These are phyloP conservation scores for Helicoverpa zea DNA, from an alignment of 1,140 invertebrate genomes.

Conservation along the genomic window DNA sequence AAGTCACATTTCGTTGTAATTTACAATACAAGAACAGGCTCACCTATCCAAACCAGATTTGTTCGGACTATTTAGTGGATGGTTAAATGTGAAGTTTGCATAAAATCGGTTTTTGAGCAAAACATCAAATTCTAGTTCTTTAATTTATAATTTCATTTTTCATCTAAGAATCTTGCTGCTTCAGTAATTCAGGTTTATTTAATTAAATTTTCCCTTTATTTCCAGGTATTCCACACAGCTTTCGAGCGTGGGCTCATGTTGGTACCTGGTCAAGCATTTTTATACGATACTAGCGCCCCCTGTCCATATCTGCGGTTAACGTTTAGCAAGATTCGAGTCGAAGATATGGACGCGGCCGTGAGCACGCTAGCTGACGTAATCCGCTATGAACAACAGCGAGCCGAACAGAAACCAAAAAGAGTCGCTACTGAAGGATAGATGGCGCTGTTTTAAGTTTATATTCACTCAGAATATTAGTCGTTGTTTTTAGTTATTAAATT, in stretches of 20 bases:
- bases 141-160: too few species aligned
- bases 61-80: too few species aligned
- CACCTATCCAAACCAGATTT: too few species aligned
- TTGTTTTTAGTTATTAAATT: conserved; percentile 6
- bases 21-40: too few species aligned
- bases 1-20: too few species aligned
- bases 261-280: conserved; percentile 91
- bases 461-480: conserved; percentile 1
- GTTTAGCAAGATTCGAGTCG: conserved; percentile 89
- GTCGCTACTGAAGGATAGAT: conserved; percentile 70
- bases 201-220: background rate
- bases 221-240: conserved; percentile 74
- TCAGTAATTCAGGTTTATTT: background rate
- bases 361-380: conserved; percentile 81
- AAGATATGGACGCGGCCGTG: conserved; percentile 88
- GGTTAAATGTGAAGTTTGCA: too few species aligned
- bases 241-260: conserved; percentile 88
- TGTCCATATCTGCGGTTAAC: conserved; percentile 90
- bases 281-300: conserved; percentile 87
- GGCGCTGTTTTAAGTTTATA: conserved; percentile 47
- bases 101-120: too few species aligned
- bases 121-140: too few species aligned
- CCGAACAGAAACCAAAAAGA: conserved; percentile 54
- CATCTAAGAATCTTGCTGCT: too few species aligned
- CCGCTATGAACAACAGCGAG: conserved; percentile 74